A percentile compares a stretch with the other conserved stretches of the same genome.
Evolutionary conservation across 2,888 invertebrate genomes (phyloP).

Genomic region (Melieria crassipennis): DNA sequence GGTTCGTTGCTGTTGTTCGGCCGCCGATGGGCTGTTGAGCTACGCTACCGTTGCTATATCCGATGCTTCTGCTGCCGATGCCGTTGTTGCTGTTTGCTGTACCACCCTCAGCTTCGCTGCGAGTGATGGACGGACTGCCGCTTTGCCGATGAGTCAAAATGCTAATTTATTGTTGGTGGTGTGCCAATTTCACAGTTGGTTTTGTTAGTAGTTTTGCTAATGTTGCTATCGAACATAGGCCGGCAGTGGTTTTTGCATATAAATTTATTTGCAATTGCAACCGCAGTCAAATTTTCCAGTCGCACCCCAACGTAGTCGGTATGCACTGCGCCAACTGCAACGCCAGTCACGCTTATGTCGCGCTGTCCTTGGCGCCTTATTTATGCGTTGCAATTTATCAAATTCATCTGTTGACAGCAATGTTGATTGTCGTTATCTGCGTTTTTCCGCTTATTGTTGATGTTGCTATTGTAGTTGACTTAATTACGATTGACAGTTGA

Average conservation of each 20-base stretch:
- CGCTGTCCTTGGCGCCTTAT: neutral
- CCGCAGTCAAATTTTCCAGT: neutral
- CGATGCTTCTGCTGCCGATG: slow-evolving; percentile 27
- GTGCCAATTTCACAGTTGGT: neutral
- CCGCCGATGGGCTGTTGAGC: slow-evolving; percentile 17
- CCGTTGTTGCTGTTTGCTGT: slow-evolving; percentile 13
- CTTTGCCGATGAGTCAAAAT: no score
- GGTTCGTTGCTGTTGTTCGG: no score
- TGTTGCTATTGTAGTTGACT: neutral
- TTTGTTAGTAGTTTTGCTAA: neutral
- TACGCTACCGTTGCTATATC: slow-evolving; percentile 25
- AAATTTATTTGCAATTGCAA: neutral
- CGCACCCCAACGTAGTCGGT: neutral
- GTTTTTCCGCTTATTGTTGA: neutral
- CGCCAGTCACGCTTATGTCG: no score
- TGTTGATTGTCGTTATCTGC: neutral
- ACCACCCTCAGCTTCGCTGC: neutral
- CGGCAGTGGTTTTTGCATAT: neutral
- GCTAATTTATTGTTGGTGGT: no score
- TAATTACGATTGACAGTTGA: slow-evolving; percentile 16
- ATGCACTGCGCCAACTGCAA: neutral
- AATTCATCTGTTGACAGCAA: slow-evolving; percentile 23
- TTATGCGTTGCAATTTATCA: slow-evolving; percentile 28
- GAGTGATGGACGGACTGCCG: no score
- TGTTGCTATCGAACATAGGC: neutral